Evolutionary conservation across 1,140 invertebrate genomes (phyloP).

Genomic region (Colletes latitarsis): DNA sequence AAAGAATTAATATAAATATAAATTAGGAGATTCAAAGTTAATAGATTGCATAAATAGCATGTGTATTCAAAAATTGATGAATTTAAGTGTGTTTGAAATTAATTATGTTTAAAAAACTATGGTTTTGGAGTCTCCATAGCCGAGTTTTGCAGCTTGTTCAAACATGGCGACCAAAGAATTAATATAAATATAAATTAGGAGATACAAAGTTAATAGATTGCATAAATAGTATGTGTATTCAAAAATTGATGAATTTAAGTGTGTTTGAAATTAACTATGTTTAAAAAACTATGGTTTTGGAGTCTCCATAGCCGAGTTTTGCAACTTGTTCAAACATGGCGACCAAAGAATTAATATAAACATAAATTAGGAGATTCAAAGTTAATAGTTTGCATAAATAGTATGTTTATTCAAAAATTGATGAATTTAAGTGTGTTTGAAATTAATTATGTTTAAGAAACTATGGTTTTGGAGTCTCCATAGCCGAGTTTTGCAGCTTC

Average conservation of each 20-base stretch:
- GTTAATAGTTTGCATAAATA: background rate
- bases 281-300: background rate
- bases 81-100: no score
- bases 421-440: background rate
- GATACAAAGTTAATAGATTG: no score
- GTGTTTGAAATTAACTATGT: background rate
- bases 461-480: background rate
- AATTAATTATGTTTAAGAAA: background rate
- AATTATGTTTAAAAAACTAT: no score
- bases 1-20: no score
- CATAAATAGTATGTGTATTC: background rate
- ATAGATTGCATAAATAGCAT: no score
- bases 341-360: slow-evolving; percentile 83
- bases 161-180: no score
- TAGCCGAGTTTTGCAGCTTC: slow-evolving; percentile 75
- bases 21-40: no score
- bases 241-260: background rate
- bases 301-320: slow-evolving; percentile 9
- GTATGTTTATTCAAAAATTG: background rate
- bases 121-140: no score
- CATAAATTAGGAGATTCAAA: no score
- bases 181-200: no score
- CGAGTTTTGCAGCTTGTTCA: no score
- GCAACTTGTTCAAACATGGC: slow-evolving; percentile 83
- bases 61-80: no score